Evolutionary conservation across 2,888 invertebrate genomes (phyloP), one percentile per base, ranked within the genome.

Genomic region (Xylocampa areola): DNA sequence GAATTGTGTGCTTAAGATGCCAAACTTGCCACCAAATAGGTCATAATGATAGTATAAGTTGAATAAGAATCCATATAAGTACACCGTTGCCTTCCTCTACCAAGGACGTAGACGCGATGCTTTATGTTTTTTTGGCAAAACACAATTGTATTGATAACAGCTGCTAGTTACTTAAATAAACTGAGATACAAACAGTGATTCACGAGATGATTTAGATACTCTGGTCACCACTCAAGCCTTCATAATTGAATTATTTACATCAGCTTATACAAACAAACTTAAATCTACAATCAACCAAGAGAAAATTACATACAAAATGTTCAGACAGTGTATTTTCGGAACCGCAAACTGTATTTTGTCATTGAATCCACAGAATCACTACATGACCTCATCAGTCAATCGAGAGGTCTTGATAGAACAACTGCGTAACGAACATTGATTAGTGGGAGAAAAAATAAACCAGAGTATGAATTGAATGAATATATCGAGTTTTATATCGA

Each of bases 331-430:
- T 32, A 58, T 70, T 76, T 44, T 32, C 8, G 13, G 27, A 14
- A 33, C 51, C 23, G 73, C 73, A 75, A 68, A 65, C 59, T 27
- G 47, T 64, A 68, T 27, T 68, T 73, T 68, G 73, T 63, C 3
- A 19, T 39, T 32, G 10, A 37, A 55, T 71, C 49, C 57, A 44
- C 39, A 62, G 72, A 81, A 76, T 77, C 71, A 76, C 49, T 64
- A 54, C 64, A 55, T 79, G 82, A 85, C 78, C 81, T 82, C 80
- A 80, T 78, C 77, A 64, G 64, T 73, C 63, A 68, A 68, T 70
- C 47, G 58, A 75, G 73, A 74, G 72, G 51, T 68, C 75, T 68
- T 57, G 57, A 53, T 74, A 77, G 80, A 81, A 74, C 78, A 73
- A 76, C 50, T 43, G 58, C 68, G 72, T 80, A 81, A 83, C 74